Evolutionary conservation across 1,140 invertebrate genomes (phyloP).

Genomic region (Eupeodes corollae): DNA sequence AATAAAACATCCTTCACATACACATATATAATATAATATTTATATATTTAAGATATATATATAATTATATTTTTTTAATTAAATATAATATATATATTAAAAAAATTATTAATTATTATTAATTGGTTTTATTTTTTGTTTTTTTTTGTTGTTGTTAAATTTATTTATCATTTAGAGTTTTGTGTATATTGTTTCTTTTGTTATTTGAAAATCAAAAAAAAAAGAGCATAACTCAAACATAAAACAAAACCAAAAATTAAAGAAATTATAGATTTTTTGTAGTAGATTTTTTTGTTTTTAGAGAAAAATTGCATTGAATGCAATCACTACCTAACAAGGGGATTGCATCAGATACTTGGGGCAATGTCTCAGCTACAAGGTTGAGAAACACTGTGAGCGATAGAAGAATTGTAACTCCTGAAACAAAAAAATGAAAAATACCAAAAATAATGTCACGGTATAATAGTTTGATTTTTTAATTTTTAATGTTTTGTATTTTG

Average conservation of each 20-base stretch:
- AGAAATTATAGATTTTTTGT: conserved; percentile 27
- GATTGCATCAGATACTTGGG: conserved; percentile 89
- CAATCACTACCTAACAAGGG: conserved; percentile 78
- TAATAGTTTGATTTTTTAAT: background rate
- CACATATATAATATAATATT: too few species aligned
- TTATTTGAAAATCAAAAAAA: conserved; percentile 35
- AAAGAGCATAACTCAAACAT: conserved; percentile 25
- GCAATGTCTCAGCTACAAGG: conserved; percentile 89
- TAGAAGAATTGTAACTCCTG: conserved; percentile 99
- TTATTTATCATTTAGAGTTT: conserved; percentile 35
- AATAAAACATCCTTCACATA: too few species aligned
- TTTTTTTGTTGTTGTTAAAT: conserved; percentile 17
- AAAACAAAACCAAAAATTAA: conserved; percentile 31
- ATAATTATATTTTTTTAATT: conserved; percentile 6
- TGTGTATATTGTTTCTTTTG: conserved; percentile 34
- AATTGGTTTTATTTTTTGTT: conserved; percentile 20
- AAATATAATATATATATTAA: conserved; percentile 16
- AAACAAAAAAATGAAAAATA: conserved; percentile 52
- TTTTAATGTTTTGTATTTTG: too few species aligned
- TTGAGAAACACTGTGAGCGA: conserved; percentile 99
- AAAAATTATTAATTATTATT: conserved; percentile 28
- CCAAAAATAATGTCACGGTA: conserved; percentile 5
- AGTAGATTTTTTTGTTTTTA: conserved; percentile 15
- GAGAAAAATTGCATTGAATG: conserved; percentile 23
- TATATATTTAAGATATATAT: too few species aligned